A percentile compares a stretch with the other conserved stretches of the same genome.
Evolutionary conservation across 2,797 vertebrate genomes (phyloP).

Genomic region (Hydrocynus forskahlii): DNA sequence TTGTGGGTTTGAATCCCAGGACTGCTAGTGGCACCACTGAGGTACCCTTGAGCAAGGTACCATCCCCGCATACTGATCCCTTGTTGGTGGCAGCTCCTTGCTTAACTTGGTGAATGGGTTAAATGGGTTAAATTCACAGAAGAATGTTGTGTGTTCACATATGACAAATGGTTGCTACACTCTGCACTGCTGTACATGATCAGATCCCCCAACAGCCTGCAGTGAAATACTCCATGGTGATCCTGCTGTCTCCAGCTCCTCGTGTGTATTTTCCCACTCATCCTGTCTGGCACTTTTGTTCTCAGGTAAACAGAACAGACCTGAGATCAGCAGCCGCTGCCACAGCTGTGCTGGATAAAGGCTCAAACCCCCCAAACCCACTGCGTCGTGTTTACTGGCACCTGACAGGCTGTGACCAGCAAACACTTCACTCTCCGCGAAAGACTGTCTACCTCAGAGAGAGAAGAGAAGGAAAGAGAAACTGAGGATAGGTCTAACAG

Average conservation of each 20-base stretch:
- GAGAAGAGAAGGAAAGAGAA: neutral
- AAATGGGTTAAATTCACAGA: too few species aligned
- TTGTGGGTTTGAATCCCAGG: too few species aligned
- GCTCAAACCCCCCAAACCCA: conserved; percentile 57
- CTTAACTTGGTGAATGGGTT: too few species aligned
- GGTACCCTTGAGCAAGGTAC: too few species aligned
- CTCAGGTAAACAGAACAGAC: conserved; percentile 72
- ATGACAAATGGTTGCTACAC: too few species aligned
- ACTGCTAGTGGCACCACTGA: too few species aligned
- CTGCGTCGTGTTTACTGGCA: conserved; percentile 76
- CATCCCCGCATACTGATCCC: too few species aligned
- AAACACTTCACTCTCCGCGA: conserved; percentile 62
- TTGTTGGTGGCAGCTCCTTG: too few species aligned
- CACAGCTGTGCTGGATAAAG: conserved; percentile 65
- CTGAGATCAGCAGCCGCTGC: conserved; percentile 60
- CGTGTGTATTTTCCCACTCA: conserved; percentile 61
- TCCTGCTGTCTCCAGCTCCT: conserved; percentile 29
- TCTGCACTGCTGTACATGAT: too few species aligned
- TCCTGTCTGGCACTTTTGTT: conserved; percentile 68
- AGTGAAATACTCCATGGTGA: neutral
- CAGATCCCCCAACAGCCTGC: neutral
- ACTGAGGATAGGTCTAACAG: too few species aligned
- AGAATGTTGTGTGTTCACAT: too few species aligned
- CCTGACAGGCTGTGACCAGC: conserved; percentile 68
- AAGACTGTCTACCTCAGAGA: neutral